These are phyloP conservation scores for Opisthograptis luteolata DNA, from an alignment of 2,888 invertebrate species.

Conservation along the genomic window DNA sequence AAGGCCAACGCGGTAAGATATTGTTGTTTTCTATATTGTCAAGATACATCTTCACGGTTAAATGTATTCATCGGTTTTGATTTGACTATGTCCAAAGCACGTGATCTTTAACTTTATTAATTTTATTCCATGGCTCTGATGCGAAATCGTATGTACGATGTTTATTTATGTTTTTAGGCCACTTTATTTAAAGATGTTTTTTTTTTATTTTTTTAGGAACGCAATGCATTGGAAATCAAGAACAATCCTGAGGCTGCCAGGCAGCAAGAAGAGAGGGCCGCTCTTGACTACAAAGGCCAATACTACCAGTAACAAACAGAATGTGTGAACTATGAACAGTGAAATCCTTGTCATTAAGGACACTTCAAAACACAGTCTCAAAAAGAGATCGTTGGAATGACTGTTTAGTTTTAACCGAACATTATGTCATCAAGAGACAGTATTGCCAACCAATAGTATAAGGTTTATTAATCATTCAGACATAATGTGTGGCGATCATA, in stretches of 20 bases:
- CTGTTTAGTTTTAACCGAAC: conserved; percentile 27
- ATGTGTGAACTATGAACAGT: conserved; percentile 21
- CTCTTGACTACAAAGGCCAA: conserved; percentile 86
- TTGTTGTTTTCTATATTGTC: background rate
- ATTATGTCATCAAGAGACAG: conserved; percentile 18
- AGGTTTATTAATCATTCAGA: background rate
- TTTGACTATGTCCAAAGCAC: too few species aligned
- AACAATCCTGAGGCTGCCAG: conserved; percentile 80
- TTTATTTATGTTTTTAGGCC: too few species aligned
- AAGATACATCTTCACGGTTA: background rate
- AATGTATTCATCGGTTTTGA: too few species aligned
- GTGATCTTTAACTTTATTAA: too few species aligned
- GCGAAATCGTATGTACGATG: too few species aligned
- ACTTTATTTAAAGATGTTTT: too few species aligned
- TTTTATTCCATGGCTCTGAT: too few species aligned
- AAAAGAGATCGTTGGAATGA: conserved; percentile 23
- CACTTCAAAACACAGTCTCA: conserved; percentile 15
- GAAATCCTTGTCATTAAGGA: conserved; percentile 26
- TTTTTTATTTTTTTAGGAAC: conserved; percentile 81
- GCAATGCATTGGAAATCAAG: conserved; percentile 81
- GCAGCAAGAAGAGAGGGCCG: conserved; percentile 69
- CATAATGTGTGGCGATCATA: conserved; percentile 1
- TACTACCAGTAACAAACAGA: conserved; percentile 79
- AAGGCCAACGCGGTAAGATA: conserved; percentile 78
- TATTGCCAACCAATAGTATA: conserved; percentile 13